A percentile compares a stretch with the other conserved stretches of the same genome.
Evolutionary conservation across 2,113 vertebrate genomes (phyloP).

Genomic region (Scomber colias): DNA sequence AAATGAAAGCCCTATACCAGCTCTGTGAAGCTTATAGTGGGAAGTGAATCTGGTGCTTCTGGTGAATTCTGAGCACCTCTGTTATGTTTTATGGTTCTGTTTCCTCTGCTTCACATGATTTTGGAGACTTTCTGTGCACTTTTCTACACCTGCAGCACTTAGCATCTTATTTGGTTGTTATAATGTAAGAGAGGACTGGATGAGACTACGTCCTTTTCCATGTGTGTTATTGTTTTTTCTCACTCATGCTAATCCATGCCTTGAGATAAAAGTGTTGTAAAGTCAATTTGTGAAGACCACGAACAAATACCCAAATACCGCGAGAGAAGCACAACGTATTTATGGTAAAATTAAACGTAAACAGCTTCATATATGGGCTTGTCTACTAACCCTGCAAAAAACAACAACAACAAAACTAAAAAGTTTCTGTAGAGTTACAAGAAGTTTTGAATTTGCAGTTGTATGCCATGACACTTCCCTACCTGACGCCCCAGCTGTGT

Average conservation of each 20-base stretch:
- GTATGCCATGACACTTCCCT: constrained; percentile 12
- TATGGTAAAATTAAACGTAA: neutral
- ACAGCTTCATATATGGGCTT: neutral
- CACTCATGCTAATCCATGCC: neutral
- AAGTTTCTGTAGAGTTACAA: neutral
- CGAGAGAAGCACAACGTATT: neutral
- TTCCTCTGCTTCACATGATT: neutral
- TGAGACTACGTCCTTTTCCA: neutral
- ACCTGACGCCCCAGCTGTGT: constrained; percentile 54
- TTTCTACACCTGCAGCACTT: neutral
- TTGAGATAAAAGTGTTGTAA: neutral
- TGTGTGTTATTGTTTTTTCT: neutral
- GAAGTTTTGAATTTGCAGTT: neutral
- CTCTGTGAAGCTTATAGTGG: constrained; percentile 17
- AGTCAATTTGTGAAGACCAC: neutral
- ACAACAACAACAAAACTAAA: too few relatives aligned
- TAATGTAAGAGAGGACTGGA: neutral
- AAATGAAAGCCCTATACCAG: constrained; percentile 14
- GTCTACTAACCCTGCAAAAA: neutral
- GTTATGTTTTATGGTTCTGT: neutral
- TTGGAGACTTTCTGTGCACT: neutral
- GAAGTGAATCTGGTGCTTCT: neutral
- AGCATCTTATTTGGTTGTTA: neutral
- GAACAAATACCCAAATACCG: neutral
- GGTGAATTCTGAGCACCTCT: too few relatives aligned